A percentile compares a stretch with the other conserved stretches of the same genome.
These are phyloP conservation scores for Rhizomys pruinosus DNA, from an alignment of 2,113 vertebrate species.

Conservation along the genomic window DNA sequence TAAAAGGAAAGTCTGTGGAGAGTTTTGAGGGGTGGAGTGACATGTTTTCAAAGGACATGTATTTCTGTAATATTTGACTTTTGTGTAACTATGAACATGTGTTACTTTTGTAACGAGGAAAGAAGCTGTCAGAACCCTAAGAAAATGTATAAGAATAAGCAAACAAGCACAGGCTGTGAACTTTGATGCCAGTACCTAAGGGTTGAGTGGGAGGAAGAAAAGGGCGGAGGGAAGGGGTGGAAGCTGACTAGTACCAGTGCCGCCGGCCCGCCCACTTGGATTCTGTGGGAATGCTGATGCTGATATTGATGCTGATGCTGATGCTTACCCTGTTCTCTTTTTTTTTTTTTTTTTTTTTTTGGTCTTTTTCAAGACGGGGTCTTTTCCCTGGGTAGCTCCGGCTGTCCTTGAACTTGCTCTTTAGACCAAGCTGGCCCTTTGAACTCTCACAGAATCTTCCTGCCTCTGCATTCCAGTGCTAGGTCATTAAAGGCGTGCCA, in stretches of 20 bases:
- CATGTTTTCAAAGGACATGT: conserved; percentile 40
- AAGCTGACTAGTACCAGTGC: background rate
- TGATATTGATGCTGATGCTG: too few species aligned
- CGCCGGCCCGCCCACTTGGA: too few species aligned
- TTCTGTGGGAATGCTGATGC: background rate
- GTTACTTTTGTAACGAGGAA: conserved; percentile 57
- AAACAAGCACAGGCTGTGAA: conserved; percentile 1
- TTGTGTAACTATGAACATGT: conserved; percentile 58
- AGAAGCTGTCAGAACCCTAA: conserved; percentile 15
- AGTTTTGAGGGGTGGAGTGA: background rate
- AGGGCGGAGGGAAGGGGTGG: background rate
- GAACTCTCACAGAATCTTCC: too few species aligned
- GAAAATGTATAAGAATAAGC: background rate
- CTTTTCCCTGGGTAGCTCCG: too few species aligned
- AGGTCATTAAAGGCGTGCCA: too few species aligned
- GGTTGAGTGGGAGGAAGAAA: background rate
- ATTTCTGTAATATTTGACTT: conserved; percentile 69
- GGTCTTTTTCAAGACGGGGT: too few species aligned
- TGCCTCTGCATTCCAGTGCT: too few species aligned
- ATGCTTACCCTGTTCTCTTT: background rate
- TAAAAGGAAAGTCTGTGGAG: conserved; percentile 6
- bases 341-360: too few species aligned
- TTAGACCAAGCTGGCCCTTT: too few species aligned
- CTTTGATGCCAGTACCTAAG: background rate
- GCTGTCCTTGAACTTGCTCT: too few species aligned